Base-by-base conservation (phyloP, 2,113 vertebrate species). In the Cinclus cinclus region DNA sequence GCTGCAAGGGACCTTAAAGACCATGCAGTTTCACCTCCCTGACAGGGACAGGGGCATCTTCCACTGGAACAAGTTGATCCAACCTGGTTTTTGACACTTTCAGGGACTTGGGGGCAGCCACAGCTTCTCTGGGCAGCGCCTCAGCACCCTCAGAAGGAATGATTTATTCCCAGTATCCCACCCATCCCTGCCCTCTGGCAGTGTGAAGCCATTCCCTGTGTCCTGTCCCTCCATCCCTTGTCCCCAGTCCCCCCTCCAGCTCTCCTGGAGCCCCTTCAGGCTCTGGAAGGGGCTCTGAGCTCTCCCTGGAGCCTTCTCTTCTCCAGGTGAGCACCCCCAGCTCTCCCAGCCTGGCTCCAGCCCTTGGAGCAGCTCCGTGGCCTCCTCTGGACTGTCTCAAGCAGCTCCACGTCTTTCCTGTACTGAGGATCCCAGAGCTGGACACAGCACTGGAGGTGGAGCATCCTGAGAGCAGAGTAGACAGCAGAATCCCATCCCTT, bases 81-180 rank as follows among this genome's bases (percentile, higher is more conserved):
- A 78, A 0, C 3, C 27, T 44, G 18, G 3, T 10, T 12, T 52
- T 4, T 2, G 1, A 18, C 0, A 0, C 1, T 68, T 4, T 50
- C 59, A 82, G 49, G 27, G 62, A 83, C 23, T 5, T 46, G 42
- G 53, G 33, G 39, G 44, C 58, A 77, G 17, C 68, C 24, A 47
- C 69, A 28, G 6, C n/a, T 11, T 18, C 39, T 58, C 37, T 59
- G 52, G 13, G 15, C 13, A 52, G 31, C 2, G 0, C 9, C 3
- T 58, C 6, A 0, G 2, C 41, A 37, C 11, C 2, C 15, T 70
- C 46, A 12, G 12, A 58, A 10, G 15, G 31, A 73, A 2, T 0
- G 1, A 52, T 59, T 81, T 0, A 7, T 59, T 33, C 59, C 15
- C 15, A 59, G 3, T 15, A 28, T 50, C 59, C 37, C 31, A 46